Percentiles rank a stretch among this genome's conserved stretches.
These are phyloP conservation scores for Ramazzottius varieornatus DNA, from an alignment of 2,888 invertebrate species.

Conservation along the genomic window DNA sequence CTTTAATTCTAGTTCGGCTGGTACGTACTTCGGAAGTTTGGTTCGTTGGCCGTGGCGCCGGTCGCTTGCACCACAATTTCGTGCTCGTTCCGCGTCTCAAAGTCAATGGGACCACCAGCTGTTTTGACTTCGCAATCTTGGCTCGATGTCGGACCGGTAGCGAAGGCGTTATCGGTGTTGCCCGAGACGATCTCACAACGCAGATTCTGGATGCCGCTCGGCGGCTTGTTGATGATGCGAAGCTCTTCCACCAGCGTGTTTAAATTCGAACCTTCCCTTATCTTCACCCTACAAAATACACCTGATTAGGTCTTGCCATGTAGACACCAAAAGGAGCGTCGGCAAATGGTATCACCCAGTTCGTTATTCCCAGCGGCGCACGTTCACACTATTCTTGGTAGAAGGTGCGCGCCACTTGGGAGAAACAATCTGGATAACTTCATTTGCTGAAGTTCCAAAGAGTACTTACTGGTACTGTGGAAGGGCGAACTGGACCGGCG, in stretches of 20 bases:
- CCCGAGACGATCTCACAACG: not conserved
- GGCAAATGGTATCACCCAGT: no score
- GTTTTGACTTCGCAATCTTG: not conserved
- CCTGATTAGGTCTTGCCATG: no score
- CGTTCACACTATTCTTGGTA: no score
- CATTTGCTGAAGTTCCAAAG: not conserved
- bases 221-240: constrained; percentile 3
- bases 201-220: not conserved
- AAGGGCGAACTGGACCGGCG: not conserved
- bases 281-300: not conserved
- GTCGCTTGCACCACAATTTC: constrained; percentile 2
- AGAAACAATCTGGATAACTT: not conserved
- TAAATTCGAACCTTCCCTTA: not conserved
- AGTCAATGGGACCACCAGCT: not conserved
- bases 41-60: not conserved
- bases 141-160: not conserved
- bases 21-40: not conserved
- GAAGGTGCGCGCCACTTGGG: no score
- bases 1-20: no score
- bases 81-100: not conserved
- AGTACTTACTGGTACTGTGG: not conserved
- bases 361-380: no score
- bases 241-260: not conserved
- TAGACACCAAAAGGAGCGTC: not conserved
- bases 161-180: not conserved